Evolutionary conservation across 30 jellyfish, hydroid and myxozoan genomes (phyloP).

Genomic region (Turritopsis rubra): DNA sequence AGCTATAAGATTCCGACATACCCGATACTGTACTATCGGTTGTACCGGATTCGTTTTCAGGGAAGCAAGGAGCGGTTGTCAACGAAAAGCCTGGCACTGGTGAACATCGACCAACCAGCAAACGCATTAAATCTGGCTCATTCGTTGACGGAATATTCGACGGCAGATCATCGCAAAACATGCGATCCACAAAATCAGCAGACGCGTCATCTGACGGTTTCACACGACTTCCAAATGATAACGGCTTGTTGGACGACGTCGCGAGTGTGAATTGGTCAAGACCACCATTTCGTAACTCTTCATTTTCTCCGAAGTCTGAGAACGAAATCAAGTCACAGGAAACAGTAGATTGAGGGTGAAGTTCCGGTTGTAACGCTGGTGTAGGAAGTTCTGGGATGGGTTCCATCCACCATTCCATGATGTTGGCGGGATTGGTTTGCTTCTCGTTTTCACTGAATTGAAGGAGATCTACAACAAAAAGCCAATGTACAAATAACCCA

Average conservation of each 20-base stretch:
- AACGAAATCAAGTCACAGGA: constrained; percentile 24
- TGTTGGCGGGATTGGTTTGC: not conserved
- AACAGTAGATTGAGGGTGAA: constrained; percentile 1
- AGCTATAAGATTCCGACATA: constrained; percentile 15
- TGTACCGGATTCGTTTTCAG: constrained; percentile 1
- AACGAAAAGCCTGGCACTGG: not conserved
- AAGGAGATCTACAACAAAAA: constrained; percentile 14
- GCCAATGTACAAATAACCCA: not conserved
- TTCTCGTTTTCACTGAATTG: constrained; percentile 6
- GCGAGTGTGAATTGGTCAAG: not conserved
- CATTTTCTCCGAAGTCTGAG: constrained; percentile 26
- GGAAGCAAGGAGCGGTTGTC: not conserved
- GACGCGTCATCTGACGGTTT: not conserved
- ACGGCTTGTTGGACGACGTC: not conserved
- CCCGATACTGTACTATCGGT: not conserved
- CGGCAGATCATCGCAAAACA: constrained; percentile 4
- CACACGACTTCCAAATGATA: not conserved
- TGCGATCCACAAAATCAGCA: constrained; percentile 15
- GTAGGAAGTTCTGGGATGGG: constrained; percentile 15
- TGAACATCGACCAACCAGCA: constrained; percentile 22
- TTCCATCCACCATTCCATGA: constrained; percentile 38
- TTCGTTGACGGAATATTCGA: not conserved
- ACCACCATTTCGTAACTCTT: constrained; percentile 17
- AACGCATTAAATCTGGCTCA: constrained; percentile 22
- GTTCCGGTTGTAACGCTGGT: constrained; percentile 34